Conservation (phyloP, 2,797 vertebrate genomes). For the Garrulus glandarius region DNA sequence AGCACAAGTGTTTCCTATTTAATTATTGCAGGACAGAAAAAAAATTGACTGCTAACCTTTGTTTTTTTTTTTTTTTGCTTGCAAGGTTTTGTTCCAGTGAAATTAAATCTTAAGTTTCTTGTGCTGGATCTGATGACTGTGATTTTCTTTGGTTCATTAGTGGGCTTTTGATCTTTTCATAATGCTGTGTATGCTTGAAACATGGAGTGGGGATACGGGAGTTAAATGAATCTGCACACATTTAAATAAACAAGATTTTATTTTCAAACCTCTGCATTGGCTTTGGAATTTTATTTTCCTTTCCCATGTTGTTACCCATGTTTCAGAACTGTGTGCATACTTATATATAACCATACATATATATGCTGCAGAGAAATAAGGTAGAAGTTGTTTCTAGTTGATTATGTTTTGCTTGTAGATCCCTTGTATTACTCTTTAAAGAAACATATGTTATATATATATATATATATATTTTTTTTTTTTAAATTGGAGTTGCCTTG, state of each 20-base stretch:
- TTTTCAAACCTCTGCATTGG: neutral
- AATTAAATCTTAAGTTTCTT: constrained; percentile 26
- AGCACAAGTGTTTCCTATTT: neutral
- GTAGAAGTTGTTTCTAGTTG: neutral
- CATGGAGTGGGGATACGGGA: accelerated
- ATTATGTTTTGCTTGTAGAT: neutral
- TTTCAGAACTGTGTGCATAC: neutral
- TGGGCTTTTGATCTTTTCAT: neutral
- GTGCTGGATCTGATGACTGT: neutral
- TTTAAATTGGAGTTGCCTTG: constrained; percentile 3
- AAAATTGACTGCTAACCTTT: neutral
- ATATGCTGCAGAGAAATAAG: neutral
- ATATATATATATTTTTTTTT: neutral
- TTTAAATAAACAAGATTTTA: neutral
- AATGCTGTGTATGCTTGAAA: neutral
- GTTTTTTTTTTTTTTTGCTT: neutral
- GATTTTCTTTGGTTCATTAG: neutral
- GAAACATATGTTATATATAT: neutral
- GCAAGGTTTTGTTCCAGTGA: constrained; percentile 19
- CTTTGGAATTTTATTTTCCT: neutral
- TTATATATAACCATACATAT: neutral
- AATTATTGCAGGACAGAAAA: constrained; percentile 12
- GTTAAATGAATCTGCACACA: neutral
- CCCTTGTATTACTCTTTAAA: neutral
- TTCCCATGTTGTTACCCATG: neutral